Evolutionary conservation across 2,113 vertebrate species (phyloP).

Genomic region (Malurus alboscapulatus): DNA sequence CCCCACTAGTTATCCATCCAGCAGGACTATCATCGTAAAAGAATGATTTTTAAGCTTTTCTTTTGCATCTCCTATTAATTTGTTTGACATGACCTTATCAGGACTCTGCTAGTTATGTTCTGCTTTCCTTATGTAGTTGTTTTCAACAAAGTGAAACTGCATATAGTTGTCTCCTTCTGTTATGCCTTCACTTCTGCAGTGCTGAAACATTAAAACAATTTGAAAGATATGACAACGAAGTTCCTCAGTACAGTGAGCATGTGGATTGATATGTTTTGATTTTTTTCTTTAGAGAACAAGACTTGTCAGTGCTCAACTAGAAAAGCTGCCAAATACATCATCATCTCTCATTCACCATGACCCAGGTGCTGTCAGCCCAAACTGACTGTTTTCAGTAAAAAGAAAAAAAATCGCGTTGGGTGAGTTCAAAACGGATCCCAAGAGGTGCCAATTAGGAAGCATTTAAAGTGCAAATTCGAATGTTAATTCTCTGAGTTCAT

Average conservation of each 20-base stretch:
- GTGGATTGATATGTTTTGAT: slow-evolving; percentile 67
- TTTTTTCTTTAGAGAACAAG: slow-evolving; percentile 52
- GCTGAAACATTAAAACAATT: slow-evolving; percentile 51
- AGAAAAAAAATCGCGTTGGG: slow-evolving; percentile 15
- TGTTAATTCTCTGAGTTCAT: slow-evolving; percentile 54
- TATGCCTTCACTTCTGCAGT: slow-evolving; percentile 38
- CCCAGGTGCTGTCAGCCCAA: slow-evolving; percentile 65
- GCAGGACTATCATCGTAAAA: slow-evolving; percentile 17
- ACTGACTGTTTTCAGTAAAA: slow-evolving; percentile 57
- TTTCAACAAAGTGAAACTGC: slow-evolving; percentile 58
- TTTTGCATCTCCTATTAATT: slow-evolving; percentile 21
- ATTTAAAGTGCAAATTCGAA: slow-evolving; percentile 49
- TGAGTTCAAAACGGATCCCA: slow-evolving; percentile 31
- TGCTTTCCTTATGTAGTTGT: slow-evolving; percentile 37
- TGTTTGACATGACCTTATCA: slow-evolving; percentile 58
- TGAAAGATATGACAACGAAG: slow-evolving; percentile 66
- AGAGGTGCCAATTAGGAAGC: slow-evolving; percentile 29
- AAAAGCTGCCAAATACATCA: slow-evolving; percentile 57
- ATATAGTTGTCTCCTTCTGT: slow-evolving; percentile 65
- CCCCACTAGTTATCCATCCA: slow-evolving; percentile 31
- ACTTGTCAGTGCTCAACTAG: slow-evolving; percentile 67
- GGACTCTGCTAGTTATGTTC: slow-evolving; percentile 41
- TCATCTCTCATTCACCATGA: slow-evolving; percentile 54
- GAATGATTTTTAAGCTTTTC: not conserved
- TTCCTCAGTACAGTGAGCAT: slow-evolving; percentile 61